These are phyloP conservation scores for Leptinotarsa haldemani DNA, from an alignment of 2,888 invertebrate genomes.

Conservation along the genomic window DNA sequence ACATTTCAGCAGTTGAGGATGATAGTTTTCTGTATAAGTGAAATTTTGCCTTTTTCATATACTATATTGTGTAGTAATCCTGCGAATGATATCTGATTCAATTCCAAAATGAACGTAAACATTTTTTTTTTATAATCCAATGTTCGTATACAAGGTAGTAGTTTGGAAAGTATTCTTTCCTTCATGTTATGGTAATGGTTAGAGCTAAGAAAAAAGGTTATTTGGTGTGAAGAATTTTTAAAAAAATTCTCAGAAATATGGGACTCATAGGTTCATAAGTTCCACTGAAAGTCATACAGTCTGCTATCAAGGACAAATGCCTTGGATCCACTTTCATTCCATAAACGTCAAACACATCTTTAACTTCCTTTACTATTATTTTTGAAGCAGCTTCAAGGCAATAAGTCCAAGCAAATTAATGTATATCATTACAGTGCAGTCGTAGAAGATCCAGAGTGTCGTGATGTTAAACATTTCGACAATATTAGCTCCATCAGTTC, in stretches of 20 bases:
- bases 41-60: too few relatives aligned
- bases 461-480: constrained; percentile 86
- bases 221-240: neutral
- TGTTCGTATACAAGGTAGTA: too few relatives aligned
- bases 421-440: constrained; percentile 94
- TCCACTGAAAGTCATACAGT: constrained; percentile 98
- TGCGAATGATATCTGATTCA: too few relatives aligned
- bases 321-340: constrained; percentile 95
- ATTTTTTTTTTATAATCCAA: too few relatives aligned
- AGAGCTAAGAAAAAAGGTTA: too few relatives aligned
- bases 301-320: constrained; percentile 92
- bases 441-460: constrained; percentile 82
- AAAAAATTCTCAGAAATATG: constrained; percentile 39
- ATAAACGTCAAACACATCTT: constrained; percentile 96
- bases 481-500: constrained; percentile 97
- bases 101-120: too few relatives aligned
- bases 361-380: constrained; percentile 93
- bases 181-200: too few relatives aligned
- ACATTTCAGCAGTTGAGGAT: too few relatives aligned
- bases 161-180: too few relatives aligned
- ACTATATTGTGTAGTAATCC: too few relatives aligned
- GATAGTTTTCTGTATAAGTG: too few relatives aligned
- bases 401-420: constrained; percentile 88
- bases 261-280: constrained; percentile 90
- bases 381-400: constrained; percentile 96